phyloP scores from a whole-genome alignment of 2,113 vertebrate species.

The Poeciliopsis prolifica region DNA sequence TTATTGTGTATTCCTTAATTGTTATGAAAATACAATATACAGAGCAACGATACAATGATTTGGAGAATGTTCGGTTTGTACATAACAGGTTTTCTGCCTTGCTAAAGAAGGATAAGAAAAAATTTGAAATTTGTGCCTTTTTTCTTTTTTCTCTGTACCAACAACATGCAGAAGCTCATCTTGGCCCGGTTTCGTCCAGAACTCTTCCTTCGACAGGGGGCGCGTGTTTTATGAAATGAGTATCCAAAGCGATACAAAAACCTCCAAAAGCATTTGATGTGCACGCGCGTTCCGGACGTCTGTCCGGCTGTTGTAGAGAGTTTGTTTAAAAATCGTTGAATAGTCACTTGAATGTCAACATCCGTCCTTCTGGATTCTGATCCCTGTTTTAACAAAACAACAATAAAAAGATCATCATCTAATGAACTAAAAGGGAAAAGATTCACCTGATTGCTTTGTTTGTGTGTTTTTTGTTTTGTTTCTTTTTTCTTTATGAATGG shows the following conservation, averaged over 20 bases:
- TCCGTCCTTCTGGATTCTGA: slow-evolving; percentile 56
- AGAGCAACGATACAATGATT: slow-evolving; percentile 74
- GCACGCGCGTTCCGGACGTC: slow-evolving; percentile 84
- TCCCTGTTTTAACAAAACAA: slow-evolving; percentile 67
- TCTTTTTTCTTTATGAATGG: slow-evolving; percentile 42
- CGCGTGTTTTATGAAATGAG: slow-evolving; percentile 56
- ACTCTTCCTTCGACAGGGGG: slow-evolving; percentile 20
- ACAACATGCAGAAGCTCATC: slow-evolving; percentile 61
- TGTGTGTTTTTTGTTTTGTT: slow-evolving; percentile 16
- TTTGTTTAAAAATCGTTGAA: slow-evolving; percentile 73
- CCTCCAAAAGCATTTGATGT: slow-evolving; percentile 79
- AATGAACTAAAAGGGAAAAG: slow-evolving; percentile 59
- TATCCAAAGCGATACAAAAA: slow-evolving; percentile 66
- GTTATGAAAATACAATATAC: slow-evolving; percentile 81
- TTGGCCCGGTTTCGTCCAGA: slow-evolving; percentile 39
- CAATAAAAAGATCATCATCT: slow-evolving; percentile 63
- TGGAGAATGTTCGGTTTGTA: slow-evolving; percentile 67
- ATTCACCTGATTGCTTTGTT: slow-evolving; percentile 38
- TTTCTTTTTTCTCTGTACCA: slow-evolving; percentile 26
- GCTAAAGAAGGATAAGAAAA: slow-evolving; percentile 54
- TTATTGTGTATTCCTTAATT: slow-evolving; percentile 75
- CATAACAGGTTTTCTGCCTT: slow-evolving; percentile 54
- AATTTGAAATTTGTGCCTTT: slow-evolving; percentile 55
- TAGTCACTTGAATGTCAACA: slow-evolving; percentile 51
- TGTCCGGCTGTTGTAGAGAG: slow-evolving; percentile 77